Conservation (phyloP, 2,797 vertebrate species). For the Pangasius sanitwongsei region DNA sequence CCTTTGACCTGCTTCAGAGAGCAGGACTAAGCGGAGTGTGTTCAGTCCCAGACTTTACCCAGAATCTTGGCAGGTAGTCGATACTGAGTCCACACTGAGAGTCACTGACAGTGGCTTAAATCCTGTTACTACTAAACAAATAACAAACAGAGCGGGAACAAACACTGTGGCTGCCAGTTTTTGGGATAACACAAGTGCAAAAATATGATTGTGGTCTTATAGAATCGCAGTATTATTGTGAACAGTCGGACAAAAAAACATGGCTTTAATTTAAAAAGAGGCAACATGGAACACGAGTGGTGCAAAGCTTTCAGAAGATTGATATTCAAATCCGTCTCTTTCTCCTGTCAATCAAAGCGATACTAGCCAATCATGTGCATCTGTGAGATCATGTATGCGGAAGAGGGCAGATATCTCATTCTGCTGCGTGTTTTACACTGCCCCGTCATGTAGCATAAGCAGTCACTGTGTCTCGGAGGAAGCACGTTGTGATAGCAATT, state of each 20-base stretch:
- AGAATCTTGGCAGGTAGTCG: conserved; percentile 67
- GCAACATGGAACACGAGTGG: neutral
- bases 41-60: conserved; percentile 24
- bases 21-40: conserved; percentile 34
- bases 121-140: conserved; percentile 17
- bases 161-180: neutral
- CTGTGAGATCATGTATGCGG: neutral
- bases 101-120: conserved; percentile 12
- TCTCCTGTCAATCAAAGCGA: neutral
- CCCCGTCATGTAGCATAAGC: neutral
- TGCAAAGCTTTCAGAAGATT: neutral
- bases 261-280: neutral
- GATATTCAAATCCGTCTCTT: neutral
- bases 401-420: neutral
- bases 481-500: neutral
- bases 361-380: neutral
- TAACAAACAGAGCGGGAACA: conserved; percentile 2
- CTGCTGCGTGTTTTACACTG: neutral
- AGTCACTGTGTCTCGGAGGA: neutral
- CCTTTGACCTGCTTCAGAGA: conserved; percentile 64
- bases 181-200: neutral
- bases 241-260: neutral
- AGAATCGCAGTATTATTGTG: neutral
- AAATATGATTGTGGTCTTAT: neutral
- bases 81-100: conserved; percentile 59